Evolutionary conservation across 2,113 vertebrate species (phyloP), one percentile per base, ranked within the genome.

Genomic region (Taxidea taxus): DNA sequence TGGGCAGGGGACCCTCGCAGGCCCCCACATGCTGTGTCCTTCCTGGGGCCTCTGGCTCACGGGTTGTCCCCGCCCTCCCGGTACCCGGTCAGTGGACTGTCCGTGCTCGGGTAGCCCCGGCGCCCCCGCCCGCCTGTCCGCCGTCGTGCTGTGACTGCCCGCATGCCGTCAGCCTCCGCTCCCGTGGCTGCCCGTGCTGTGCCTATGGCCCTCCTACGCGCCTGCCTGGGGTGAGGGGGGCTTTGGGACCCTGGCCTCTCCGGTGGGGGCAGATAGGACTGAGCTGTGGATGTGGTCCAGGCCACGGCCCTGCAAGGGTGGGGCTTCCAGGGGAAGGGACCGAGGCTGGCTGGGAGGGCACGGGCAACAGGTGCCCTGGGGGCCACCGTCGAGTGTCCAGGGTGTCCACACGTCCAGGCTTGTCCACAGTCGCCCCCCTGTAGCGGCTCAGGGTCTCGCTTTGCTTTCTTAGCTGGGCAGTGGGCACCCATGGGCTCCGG

Each of bases 141-240:
- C 85, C 51, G 1, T 42, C 31, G 49, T 3, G 47, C 89, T 95
- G 95, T 93, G 91, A 80, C 58, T 15, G 64, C 97, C 90, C 92
- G 97, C 97, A 97, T 98, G 97, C 92, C 15, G 12, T n/a, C 95
- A 42, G 97, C 92, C 94, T 77, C 47, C 1, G 92, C 90, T n/a
- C 21, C 10, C 9, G 70, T n/a, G 92, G 94, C 77, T 9, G 4
- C 92, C 78, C 8, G 27, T 7, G 29, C 95, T 96, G 82, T 91
- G 93, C 97, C 95, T 96, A 72, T 64, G 34, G 42, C n/a, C 66
- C 39, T 58, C 15, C 14, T 20, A 3, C 25, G 47, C 1, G 27
- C 88, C 88, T 87, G 89, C 90, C 51, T 29, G 27, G 44, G 56
- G 66, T 18, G 34, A 7, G 85, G 81, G 80, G 44, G 51, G 62